phyloP scores from a whole-genome alignment of 2,888 invertebrate species.

The Zaprionus bogoriensis region DNA sequence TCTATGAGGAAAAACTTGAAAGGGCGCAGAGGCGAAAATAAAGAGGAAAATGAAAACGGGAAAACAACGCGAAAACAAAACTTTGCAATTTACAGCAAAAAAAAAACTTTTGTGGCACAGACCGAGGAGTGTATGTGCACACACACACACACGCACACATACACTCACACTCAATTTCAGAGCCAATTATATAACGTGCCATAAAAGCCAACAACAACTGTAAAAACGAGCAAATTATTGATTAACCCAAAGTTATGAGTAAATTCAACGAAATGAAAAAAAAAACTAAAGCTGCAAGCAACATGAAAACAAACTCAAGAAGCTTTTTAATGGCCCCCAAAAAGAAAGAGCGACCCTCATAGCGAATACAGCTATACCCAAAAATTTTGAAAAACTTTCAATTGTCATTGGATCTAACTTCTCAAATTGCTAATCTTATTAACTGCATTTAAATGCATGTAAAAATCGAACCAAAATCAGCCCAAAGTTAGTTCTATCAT shows the following conservation, averaged over 20 bases:
- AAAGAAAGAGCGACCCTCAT: background rate
- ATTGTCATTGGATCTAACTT: no score
- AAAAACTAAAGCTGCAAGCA: constrained; percentile 6
- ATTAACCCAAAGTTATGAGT: constrained; percentile 32
- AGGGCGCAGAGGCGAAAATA: constrained; percentile 5
- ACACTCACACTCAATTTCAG: background rate
- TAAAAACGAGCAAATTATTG: constrained; percentile 34
- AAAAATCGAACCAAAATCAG: no score
- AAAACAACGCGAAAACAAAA: constrained; percentile 8
- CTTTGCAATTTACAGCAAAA: constrained; percentile 34
- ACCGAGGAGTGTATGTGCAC: no score
- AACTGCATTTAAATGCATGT: no score
- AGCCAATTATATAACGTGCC: constrained; percentile 8
- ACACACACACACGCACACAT: background rate
- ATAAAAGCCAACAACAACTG: constrained; percentile 13
- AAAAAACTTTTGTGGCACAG: background rate
- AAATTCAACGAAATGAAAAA: constrained; percentile 7
- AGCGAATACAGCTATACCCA: no score
- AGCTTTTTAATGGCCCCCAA: background rate
- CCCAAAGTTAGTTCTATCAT: no score
- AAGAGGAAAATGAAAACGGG: background rate
- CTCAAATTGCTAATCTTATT: no score
- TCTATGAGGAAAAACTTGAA: constrained; percentile 29
- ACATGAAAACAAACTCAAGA: constrained; percentile 10
- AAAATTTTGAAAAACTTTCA: no score